These are phyloP conservation scores for Chelmon rostratus DNA, from an alignment of 2,797 vertebrate genomes.

Conservation along the genomic window DNA sequence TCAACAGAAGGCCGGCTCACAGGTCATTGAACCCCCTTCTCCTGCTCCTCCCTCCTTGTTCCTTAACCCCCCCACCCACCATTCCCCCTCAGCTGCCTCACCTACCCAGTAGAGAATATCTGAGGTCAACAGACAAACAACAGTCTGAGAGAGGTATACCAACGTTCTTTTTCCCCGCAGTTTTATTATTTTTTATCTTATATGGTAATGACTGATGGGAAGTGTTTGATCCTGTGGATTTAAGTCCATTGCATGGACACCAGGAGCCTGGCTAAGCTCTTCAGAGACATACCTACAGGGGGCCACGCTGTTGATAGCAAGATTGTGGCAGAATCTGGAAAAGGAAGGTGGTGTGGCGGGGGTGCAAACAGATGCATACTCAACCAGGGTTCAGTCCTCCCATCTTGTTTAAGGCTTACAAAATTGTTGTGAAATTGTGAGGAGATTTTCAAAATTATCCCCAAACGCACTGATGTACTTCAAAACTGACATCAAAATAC, in stretches of 20 bases:
- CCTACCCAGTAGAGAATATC: slow-evolving; percentile 57
- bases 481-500: slow-evolving; percentile 88
- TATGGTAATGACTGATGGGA: slow-evolving; percentile 24
- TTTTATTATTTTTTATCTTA: slow-evolving; percentile 37
- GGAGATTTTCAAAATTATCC: slow-evolving; percentile 81
- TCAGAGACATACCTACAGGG: slow-evolving; percentile 68
- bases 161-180: background rate
- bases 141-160: slow-evolving; percentile 35
- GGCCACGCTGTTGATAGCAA: slow-evolving; percentile 55
- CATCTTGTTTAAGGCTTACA: slow-evolving; percentile 82
- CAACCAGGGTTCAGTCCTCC: slow-evolving; percentile 56
- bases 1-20: slow-evolving; percentile 75
- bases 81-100: slow-evolving; percentile 19
- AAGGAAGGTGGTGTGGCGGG: background rate
- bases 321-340: slow-evolving; percentile 57
- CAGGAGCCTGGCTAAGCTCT: slow-evolving; percentile 41
- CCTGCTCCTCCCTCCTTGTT: slow-evolving; percentile 23
- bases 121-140: slow-evolving; percentile 73
- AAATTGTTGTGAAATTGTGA: slow-evolving; percentile 85
- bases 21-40: slow-evolving; percentile 73
- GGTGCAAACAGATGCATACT: slow-evolving; percentile 67
- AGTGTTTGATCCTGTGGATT: slow-evolving; percentile 62
- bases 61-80: slow-evolving; percentile 1
- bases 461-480: slow-evolving; percentile 85
- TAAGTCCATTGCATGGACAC: slow-evolving; percentile 50